Percentiles rank a stretch among this genome's conserved stretches.
phyloP scores from a whole-genome alignment of 2,113 vertebrate species.

The Limanda limanda region DNA sequence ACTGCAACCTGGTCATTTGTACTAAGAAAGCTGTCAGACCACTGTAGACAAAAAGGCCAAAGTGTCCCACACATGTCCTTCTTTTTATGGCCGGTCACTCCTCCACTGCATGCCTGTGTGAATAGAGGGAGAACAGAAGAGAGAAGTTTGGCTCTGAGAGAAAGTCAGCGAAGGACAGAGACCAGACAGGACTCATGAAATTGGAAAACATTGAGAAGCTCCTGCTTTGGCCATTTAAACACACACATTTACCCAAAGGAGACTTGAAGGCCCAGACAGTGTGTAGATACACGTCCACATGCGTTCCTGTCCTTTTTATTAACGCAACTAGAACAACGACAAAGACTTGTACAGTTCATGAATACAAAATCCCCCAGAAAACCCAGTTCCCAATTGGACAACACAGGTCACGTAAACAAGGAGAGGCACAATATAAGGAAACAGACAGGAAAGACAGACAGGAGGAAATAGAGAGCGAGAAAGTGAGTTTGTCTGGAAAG shows the following conservation, averaged over 20 bases:
- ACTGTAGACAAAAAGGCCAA: neutral
- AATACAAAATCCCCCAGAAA: conserved; percentile 24
- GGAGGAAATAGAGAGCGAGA: neutral
- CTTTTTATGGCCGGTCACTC: conserved; percentile 35
- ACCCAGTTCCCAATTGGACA: too few relatives aligned
- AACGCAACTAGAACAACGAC: conserved; percentile 11
- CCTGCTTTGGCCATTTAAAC: neutral
- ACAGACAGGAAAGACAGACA: neutral
- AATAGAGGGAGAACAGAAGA: conserved; percentile 8
- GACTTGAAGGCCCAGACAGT: neutral
- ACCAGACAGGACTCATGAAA: conserved; percentile 14
- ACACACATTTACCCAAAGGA: neutral
- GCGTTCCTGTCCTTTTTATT: conserved; percentile 26
- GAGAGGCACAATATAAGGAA: conserved; percentile 5
- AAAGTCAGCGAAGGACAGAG: conserved; percentile 4
- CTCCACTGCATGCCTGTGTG: conserved; percentile 39
- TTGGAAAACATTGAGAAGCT: conserved; percentile 2
- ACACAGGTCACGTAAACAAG: too few relatives aligned
- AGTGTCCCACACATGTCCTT: too few relatives aligned
- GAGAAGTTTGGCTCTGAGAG: conserved; percentile 14
- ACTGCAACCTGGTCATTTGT: conserved; percentile 65
- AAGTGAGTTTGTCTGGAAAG: conserved; percentile 52
- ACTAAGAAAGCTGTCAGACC: conserved; percentile 37
- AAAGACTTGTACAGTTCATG: conserved; percentile 3
- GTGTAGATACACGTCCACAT: neutral